Conservation (phyloP, 2,797 vertebrate species). For the Natrix natrix region DNA sequence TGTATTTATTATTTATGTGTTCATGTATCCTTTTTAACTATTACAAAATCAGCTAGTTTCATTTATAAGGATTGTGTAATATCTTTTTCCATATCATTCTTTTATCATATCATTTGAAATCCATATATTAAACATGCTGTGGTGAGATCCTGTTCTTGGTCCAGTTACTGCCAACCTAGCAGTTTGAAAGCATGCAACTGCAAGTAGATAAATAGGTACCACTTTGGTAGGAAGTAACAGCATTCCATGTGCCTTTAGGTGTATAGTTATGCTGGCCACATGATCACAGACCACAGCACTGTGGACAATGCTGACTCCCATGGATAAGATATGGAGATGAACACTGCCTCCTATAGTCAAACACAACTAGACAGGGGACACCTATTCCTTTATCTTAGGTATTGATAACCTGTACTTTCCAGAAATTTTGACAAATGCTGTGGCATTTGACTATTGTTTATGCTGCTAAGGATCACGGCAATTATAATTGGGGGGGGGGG, state of each 20-base stretch:
- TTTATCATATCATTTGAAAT: not conserved
- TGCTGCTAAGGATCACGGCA: not conserved
- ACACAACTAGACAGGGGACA: not conserved
- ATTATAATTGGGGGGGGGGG: not conserved
- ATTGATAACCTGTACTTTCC: not conserved
- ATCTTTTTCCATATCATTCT: not conserved
- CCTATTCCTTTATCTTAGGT: not conserved
- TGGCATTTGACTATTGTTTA: not conserved
- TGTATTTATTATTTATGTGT: not conserved
- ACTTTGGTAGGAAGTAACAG: not conserved
- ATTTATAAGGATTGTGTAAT: not conserved
- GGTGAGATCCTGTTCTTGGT: not conserved
- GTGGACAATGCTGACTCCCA: not conserved
- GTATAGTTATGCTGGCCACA: not conserved
- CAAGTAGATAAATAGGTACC: not conserved
- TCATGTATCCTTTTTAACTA: not conserved
- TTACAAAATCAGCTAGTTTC: not conserved
- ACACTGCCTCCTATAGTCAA: not conserved
- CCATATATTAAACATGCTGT: not conserved
- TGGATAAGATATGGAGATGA: not conserved
- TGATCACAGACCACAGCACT: not conserved
- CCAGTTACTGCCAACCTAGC: not conserved
- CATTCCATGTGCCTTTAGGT: not conserved
- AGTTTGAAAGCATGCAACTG: not conserved
- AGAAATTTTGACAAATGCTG: not conserved